Conservation (phyloP, 1,140 invertebrate species). For the Amyelois transitella region DNA sequence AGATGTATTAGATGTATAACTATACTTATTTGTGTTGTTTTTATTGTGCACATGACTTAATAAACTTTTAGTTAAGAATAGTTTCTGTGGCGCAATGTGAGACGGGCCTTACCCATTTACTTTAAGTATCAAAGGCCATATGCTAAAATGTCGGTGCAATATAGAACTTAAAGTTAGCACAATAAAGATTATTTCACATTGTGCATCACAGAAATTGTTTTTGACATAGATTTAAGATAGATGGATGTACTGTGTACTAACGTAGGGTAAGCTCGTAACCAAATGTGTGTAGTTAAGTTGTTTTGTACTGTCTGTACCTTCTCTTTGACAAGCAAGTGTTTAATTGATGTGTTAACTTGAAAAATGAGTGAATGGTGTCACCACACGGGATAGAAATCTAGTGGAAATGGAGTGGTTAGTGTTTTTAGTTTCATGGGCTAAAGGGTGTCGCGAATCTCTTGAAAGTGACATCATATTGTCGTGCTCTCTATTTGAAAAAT, state of each 20-base stretch:
- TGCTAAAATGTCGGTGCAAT: no score
- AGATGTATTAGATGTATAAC: not conserved
- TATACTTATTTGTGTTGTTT: not conserved
- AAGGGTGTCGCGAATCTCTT: no score
- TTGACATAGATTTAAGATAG: not conserved
- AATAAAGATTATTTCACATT: not conserved
- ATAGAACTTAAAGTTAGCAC: no score
- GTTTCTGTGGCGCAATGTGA: not conserved
- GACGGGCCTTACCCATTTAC: no score
- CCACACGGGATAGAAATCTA: not conserved
- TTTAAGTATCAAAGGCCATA: no score
- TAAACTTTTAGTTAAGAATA: not conserved
- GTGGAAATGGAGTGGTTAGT: not conserved
- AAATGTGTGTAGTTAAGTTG: conserved; percentile 42
- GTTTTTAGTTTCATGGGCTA: no score
- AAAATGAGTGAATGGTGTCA: not conserved
- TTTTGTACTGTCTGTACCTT: conserved; percentile 1
- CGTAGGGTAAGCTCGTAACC: conserved; percentile 30
- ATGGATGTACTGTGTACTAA: conserved; percentile 2
- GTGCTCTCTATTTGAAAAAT: no score
- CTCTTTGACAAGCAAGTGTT: not conserved
- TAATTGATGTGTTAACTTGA: not conserved
- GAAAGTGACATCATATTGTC: no score
- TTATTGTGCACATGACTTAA: not conserved
- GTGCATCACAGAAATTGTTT: not conserved